These are phyloP conservation scores for Blastobasis adustella DNA, from an alignment of 2,888 invertebrate genomes.

Conservation along the genomic window DNA sequence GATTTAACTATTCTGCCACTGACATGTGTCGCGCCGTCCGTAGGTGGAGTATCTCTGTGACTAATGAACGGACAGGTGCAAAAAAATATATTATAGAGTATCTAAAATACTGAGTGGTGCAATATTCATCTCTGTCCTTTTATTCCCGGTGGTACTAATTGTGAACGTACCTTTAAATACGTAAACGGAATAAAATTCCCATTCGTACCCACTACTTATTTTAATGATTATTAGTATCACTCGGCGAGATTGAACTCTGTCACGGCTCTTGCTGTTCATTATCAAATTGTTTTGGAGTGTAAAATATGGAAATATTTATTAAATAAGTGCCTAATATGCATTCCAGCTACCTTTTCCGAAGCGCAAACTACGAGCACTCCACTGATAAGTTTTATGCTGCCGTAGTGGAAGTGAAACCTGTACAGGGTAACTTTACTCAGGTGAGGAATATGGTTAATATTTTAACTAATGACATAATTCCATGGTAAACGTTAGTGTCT, in stretches of 20 bases:
- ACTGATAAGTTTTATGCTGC: conserved; percentile 92
- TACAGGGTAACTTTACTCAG: conserved; percentile 19
- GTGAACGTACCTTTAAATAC: background rate
- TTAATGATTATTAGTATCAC: background rate
- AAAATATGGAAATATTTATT: too few species aligned
- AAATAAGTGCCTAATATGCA: conserved; percentile 13
- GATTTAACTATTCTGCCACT: too few species aligned
- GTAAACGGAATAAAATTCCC: background rate
- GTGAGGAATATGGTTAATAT: background rate
- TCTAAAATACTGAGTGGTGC: too few species aligned
- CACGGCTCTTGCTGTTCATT: background rate
- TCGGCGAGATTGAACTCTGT: background rate
- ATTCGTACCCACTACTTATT: background rate
- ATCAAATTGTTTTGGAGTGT: background rate
- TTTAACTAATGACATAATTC: too few species aligned
- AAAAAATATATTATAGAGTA: too few species aligned
- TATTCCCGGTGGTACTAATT: background rate
- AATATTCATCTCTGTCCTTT: too few species aligned
- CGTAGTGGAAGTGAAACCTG: conserved; percentile 85
- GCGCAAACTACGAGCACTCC: conserved; percentile 92
- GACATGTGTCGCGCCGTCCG: too few species aligned
- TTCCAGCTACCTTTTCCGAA: conserved; percentile 86
- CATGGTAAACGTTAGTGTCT: too few species aligned
- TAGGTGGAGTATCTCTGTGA: too few species aligned
- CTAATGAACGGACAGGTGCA: too few species aligned